Conservation (phyloP, 2,113 vertebrate genomes). For the Anoura caudifer region DNA sequence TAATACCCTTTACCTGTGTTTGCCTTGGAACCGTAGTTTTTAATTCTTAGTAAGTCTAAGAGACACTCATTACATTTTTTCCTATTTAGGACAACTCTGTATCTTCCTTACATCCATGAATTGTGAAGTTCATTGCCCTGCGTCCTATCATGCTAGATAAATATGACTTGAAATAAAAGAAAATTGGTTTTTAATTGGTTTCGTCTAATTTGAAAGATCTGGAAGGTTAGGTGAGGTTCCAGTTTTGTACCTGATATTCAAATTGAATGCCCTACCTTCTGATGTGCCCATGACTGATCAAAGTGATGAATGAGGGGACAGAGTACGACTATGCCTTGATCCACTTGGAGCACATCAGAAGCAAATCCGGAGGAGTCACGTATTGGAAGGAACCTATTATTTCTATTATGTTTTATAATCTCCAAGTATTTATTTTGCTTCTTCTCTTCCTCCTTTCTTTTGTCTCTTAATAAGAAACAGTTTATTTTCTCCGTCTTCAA, state of each 20-base stretch:
- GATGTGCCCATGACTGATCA: not conserved
- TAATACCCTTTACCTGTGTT: not conserved
- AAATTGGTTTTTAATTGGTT: not conserved
- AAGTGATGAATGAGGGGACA: not conserved
- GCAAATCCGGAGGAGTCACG: not conserved
- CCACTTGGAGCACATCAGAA: not conserved
- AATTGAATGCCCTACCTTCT: not conserved
- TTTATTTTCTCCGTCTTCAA: not conserved
- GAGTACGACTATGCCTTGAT: not conserved
- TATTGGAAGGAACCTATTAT: not conserved
- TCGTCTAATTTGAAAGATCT: not conserved
- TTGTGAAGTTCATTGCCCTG: not conserved
- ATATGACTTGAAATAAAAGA: not conserved
- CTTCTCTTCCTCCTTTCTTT: not conserved
- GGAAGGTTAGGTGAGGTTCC: not conserved
- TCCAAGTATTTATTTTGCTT: not conserved
- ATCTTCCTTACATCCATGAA: not conserved
- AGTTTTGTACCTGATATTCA: not conserved
- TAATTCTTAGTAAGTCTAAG: not conserved
- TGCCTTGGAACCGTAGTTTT: not conserved
- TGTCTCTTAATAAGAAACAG: not conserved
- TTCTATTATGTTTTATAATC: not conserved
- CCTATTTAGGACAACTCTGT: not conserved
- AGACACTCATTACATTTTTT: not conserved
- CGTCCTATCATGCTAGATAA: not conserved